Base-by-base conservation (phyloP, 2,888 invertebrate genomes). In the Hydrotaea cyrtoneurina region DNA sequence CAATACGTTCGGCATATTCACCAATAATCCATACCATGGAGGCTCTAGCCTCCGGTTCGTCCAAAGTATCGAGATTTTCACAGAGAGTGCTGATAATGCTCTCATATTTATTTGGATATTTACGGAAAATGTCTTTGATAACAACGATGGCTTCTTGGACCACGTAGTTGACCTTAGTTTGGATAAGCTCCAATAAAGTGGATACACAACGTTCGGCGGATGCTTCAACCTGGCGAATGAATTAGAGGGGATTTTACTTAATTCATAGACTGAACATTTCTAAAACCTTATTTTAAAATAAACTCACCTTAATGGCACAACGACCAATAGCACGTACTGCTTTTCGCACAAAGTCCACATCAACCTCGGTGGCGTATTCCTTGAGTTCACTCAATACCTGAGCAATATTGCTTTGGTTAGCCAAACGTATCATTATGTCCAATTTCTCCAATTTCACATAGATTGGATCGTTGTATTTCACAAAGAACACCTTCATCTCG, bases 401-500 rank as follows among this genome's bases (percentile, higher is more conserved):
- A 0, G 98, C 97, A 89, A 99, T 99, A 93, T 99, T 99, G 17
- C 97, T 96, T 92, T 99, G 98, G 62, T 98, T 98, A 17, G 99
- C 99, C 87, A 99, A 93, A 17, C 99, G 95, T 89, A 99, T 99
- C 99, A 99, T 99, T 80, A 99, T 99, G 92, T 99, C 99, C 89
- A 99, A 91, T 92, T 99, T 99, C 92, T 99, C 99, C 85, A 99
- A 94, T 92, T 99, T 99, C 59, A 99, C 99, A 92, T 99, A 99
- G 91, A 99, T 99, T 0, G 99, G 99, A 93, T 99, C 99, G 92
- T 99, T 99, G 94, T 99, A 99, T 91, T 99, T 99, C 50, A 99
- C 99, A 92, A 99, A 99, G 94, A 99, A 99, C 82, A 98, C 98
- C 94, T 99, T 99, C 99, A 99, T 99, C 93, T 99, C 99, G 90